Percentiles rank a stretch among this genome's conserved stretches.
phyloP scores from a whole-genome alignment of 2,888 invertebrate genomes.

The Mesoligia furuncula region DNA sequence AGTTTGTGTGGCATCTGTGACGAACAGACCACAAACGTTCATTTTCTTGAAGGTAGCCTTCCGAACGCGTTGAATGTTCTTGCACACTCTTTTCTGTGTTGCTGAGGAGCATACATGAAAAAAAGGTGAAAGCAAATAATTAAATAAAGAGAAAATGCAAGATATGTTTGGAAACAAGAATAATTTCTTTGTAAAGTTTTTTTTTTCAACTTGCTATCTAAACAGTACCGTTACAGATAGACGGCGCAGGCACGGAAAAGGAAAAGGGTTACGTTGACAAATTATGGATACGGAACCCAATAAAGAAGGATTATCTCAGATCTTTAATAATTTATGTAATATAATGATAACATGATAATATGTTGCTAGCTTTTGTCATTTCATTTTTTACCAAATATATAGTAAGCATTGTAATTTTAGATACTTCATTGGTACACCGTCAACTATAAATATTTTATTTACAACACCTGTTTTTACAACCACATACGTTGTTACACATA shows the following conservation, averaged over 20 bases:
- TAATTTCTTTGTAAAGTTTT: neutral
- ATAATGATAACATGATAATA: too few relatives aligned
- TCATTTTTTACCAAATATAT: too few relatives aligned
- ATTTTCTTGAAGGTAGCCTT: slow-evolving; percentile 17
- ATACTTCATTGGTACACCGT: neutral
- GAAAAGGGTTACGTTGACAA: too few relatives aligned
- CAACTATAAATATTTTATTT: too few relatives aligned
- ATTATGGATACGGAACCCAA: too few relatives aligned
- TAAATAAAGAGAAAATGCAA: too few relatives aligned
- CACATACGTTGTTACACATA: neutral
- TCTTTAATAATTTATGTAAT: neutral
- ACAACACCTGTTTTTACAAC: neutral
- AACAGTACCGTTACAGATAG: too few relatives aligned
- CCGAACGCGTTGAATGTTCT: slow-evolving; percentile 23
- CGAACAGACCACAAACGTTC: slow-evolving; percentile 14
- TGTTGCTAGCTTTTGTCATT: too few relatives aligned
- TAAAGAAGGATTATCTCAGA: neutral
- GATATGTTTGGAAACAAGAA: too few relatives aligned
- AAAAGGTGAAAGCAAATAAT: neutral
- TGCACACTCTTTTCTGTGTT: slow-evolving; percentile 24
- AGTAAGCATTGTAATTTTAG: neutral
- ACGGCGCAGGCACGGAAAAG: too few relatives aligned
- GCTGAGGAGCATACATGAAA: neutral
- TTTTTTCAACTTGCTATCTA: neutral
- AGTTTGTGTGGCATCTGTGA: slow-evolving; percentile 19